Conservation (phyloP, 2,113 vertebrate genomes). For the Microcebus tavaratra region DNA sequence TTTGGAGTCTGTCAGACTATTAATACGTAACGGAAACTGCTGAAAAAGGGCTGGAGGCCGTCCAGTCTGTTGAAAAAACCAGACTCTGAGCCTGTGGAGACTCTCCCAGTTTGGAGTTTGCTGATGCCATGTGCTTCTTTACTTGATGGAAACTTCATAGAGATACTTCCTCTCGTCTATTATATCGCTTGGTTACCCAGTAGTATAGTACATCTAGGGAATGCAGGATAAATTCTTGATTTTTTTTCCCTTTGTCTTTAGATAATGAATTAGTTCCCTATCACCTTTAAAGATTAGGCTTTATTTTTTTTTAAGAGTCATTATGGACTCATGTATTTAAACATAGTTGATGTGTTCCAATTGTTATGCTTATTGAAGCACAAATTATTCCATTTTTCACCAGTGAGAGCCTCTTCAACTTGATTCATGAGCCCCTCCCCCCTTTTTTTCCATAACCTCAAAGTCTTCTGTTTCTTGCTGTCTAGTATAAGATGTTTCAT, state of each 20-base stretch:
- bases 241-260: neutral
- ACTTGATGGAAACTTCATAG: neutral
- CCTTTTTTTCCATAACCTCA: neutral
- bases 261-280: neutral
- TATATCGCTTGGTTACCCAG: neutral
- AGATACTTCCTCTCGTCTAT: neutral
- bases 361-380: neutral
- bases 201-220: neutral
- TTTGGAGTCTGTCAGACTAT: neutral
- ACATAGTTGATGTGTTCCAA: neutral
- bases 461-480: conserved; percentile 16
- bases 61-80: neutral
- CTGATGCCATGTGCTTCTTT: neutral
- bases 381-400: neutral
- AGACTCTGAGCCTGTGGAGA: neutral
- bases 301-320: neutral
- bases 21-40: neutral
- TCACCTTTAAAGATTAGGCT: neutral
- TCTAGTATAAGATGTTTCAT: neutral
- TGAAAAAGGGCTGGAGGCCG: neutral
- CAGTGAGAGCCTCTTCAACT: neutral
- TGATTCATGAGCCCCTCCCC: neutral
- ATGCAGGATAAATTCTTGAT: neutral
- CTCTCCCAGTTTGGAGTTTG: neutral
- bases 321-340: neutral